Conservation (phyloP, 1,140 invertebrate species). For the Mizuhopecten yessoensis region DNA sequence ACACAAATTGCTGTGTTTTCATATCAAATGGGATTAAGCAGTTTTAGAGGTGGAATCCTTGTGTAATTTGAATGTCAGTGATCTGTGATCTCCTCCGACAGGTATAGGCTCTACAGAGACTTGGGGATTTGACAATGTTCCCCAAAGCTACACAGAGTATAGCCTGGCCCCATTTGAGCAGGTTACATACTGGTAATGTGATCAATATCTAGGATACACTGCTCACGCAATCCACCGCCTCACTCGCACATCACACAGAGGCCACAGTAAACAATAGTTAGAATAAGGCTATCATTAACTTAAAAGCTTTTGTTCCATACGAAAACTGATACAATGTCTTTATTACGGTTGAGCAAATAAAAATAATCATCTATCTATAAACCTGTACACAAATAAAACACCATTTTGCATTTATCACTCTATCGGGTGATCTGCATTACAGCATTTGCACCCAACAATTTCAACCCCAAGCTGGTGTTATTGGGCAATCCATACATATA, state of each 20-base stretch:
- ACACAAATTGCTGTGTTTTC: background rate
- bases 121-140: background rate
- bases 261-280: background rate
- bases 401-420: background rate
- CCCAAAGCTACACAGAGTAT: background rate
- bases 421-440: too few relatives aligned
- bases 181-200: slow-evolving; percentile 20
- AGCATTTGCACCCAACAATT: too few relatives aligned
- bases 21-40: background rate
- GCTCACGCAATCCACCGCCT: background rate
- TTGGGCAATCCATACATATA: too few relatives aligned
- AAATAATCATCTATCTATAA: background rate
- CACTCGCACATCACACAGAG: background rate
- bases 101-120: background rate
- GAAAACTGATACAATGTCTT: background rate
- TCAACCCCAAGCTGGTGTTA: too few relatives aligned
- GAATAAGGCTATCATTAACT: background rate
- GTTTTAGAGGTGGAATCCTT: background rate
- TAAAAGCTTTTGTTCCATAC: background rate
- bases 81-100: background rate
- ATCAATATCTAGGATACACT: slow-evolving; percentile 1
- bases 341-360: background rate
- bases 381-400: background rate
- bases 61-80: slow-evolving; percentile 5
- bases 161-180: background rate